Base-by-base conservation (phyloP, 2,113 vertebrate species). In the Typhlomys cinereus region DNA sequence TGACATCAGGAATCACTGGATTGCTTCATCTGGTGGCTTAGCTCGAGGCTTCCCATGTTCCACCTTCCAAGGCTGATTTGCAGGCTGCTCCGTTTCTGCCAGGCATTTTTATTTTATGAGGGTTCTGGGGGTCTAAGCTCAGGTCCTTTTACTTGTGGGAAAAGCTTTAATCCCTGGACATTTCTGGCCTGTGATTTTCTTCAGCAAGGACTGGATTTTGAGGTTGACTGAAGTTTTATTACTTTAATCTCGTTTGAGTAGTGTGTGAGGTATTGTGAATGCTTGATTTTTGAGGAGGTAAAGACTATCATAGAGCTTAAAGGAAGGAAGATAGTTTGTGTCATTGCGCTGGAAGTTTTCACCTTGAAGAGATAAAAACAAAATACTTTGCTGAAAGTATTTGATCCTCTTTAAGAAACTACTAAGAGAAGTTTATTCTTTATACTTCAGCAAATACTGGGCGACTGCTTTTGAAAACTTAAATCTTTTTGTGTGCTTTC, bases 201-300 rank as follows among this genome's bases (percentile, higher is more conserved):
- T 81, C 75, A 46, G 41, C 36, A 25, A 76, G 20, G 2, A 36
- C 64, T 81, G 74, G 29, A n/a, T 39, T 21, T 10, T 44, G 57
- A 54, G 25, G 25, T 11, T 29, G 48, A 48, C 21, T 7, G 41
- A 81, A 46, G 52, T 52, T 81, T 61, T 76, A 21, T 14, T 46
- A 15, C 21, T 86, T 81, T 36, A 57, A 70, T 71, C 52, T 9
- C 4, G 4, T 78, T 31, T 85, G 39, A 25, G 48, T 67, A 67
- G 36, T 70, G 29, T 46, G 13, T 48, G 73, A 57, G 44, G 34
- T 64, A 18, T 74, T 80, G 70, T 48, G 34, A 7, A 34, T 52
- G 50, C 79, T 81, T 93, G 44, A 52, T 50, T 83, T 83, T 48
- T 75, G 83, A 92, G 73, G 88, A 44, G 64, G 46, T 73, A 27